phyloP scores from a whole-genome alignment of 2,888 invertebrate genomes.

The Lasioglossum oenotherae region DNA sequence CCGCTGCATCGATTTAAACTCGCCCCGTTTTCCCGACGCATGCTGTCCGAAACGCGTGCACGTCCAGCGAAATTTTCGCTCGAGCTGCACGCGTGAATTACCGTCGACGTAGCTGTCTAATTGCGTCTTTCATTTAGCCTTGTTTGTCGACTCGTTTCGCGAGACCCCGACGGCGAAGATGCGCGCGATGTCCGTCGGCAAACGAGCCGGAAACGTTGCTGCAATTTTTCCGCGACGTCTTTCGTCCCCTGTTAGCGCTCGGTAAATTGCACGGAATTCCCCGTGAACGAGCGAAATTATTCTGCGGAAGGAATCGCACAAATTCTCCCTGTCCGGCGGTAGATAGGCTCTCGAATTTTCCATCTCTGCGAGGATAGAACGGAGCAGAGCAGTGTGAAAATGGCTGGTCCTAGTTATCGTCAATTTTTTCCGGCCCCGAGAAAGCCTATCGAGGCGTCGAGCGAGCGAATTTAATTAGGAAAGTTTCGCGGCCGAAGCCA shows the following conservation, averaged over 20 bases:
- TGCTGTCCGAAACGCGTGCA: conserved; percentile 16
- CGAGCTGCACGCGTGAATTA: conserved; percentile 12
- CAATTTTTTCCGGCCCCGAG: background rate
- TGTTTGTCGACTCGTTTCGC: background rate
- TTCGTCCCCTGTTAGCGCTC: background rate
- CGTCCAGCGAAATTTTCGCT: conserved; percentile 11
- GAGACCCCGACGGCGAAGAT: background rate
- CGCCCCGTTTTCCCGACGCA: conserved; percentile 18
- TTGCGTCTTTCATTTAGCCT: background rate
- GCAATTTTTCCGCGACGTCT: background rate
- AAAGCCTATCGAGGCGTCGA: conserved; percentile 52
- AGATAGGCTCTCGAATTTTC: conserved; percentile 1
- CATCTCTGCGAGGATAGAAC: background rate
- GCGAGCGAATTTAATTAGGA: conserved; percentile 65
- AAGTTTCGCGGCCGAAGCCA: conserved; percentile 46
- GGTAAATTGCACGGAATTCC: conserved; percentile 39
- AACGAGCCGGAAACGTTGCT: background rate
- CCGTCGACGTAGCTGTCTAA: conserved; percentile 14
- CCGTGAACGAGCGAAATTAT: background rate
- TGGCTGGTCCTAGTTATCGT: background rate
- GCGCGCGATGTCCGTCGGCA: background rate
- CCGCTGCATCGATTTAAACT: conserved; percentile 44
- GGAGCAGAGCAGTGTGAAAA: background rate
- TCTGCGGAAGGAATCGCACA: background rate
- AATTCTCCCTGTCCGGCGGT: background rate